Conservation (phyloP, 2,113 vertebrate species). For the Peucedramus taeniatus region DNA sequence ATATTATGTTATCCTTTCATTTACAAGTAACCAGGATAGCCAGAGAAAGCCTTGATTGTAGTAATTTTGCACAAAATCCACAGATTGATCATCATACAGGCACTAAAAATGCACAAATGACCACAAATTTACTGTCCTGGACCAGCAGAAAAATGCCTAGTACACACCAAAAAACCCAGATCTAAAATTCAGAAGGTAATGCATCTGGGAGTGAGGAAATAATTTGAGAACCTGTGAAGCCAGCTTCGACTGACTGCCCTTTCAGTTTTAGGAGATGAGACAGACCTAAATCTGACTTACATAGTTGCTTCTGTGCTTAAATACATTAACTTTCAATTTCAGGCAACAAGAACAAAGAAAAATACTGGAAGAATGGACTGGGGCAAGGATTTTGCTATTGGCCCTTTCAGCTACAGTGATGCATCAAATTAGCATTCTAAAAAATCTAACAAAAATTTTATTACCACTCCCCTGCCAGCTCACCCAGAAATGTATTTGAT, state of each 20-base stretch:
- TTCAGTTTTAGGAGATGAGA: not conserved
- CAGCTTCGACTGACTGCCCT: not conserved
- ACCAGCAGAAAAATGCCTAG: not conserved
- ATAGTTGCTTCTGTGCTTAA: not conserved
- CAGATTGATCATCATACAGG: not conserved
- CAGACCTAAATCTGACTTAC: not conserved
- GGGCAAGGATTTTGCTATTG: not conserved
- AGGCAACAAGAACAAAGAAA: not conserved
- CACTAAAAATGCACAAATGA: not conserved
- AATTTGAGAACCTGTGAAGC: not conserved
- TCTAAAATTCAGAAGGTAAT: not conserved
- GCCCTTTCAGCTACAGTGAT: not conserved
- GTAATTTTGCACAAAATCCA: not conserved
- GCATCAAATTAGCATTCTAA: not conserved
- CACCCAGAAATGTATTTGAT: not conserved
- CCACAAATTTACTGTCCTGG: not conserved
- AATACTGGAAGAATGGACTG: not conserved
- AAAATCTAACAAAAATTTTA: not conserved
- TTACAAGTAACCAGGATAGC: not conserved
- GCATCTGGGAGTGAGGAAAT: rapidly evolving
- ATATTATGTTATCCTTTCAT: not conserved
- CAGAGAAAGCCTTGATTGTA: not conserved
- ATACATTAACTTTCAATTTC: not conserved
- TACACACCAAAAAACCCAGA: not conserved
- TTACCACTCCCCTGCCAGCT: not conserved